phyloP scores from a whole-genome alignment of 2,113 vertebrate genomes.

The Campylorhamphus procurvoides region DNA sequence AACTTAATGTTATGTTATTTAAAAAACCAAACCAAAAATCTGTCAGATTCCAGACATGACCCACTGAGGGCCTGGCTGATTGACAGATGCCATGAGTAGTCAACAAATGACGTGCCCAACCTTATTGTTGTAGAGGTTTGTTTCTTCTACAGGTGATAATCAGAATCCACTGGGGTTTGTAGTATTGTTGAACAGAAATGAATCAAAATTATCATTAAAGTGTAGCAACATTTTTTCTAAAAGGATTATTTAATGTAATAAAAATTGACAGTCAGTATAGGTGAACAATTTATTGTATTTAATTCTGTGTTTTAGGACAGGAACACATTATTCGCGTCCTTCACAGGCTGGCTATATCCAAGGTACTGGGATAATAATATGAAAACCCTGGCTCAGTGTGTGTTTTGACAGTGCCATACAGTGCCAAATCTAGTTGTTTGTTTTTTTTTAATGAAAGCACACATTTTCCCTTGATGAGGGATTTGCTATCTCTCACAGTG shows the following conservation, averaged over 20 bases:
- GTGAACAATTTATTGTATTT: background rate
- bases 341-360: background rate
- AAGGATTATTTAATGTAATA: background rate
- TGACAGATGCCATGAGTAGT: background rate
- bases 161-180: background rate
- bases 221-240: background rate
- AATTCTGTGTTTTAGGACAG: background rate
- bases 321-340: background rate
- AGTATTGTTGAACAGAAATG: background rate
- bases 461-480: background rate
- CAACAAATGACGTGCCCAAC: background rate
- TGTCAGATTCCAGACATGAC: background rate
- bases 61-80: background rate
- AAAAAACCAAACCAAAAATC: background rate
- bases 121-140: background rate
- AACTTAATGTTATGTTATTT: background rate
- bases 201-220: background rate
- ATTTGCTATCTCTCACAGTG: background rate
- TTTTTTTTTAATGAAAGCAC: background rate
- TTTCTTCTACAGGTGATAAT: background rate
- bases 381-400: background rate
- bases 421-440: background rate
- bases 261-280: background rate
- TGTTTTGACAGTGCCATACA: background rate
- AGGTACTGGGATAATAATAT: background rate